A percentile compares a stretch with the other conserved stretches of the same genome.
Conservation (phyloP, 2,113 vertebrate species). For the Phylloscopus trochiloides region DNA sequence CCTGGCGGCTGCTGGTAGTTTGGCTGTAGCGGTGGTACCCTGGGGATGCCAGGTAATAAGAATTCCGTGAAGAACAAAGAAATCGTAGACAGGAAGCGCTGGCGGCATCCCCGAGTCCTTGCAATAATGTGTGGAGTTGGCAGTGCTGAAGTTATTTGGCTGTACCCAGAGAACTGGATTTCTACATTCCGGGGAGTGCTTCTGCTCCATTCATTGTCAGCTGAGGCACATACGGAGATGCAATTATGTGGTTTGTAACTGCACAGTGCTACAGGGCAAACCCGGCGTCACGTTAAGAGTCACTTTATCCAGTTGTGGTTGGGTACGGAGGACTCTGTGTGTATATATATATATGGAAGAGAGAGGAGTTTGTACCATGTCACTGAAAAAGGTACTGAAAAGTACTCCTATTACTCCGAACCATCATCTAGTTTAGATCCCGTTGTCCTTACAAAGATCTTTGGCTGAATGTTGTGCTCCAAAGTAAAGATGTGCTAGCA, state of each 20-base stretch:
- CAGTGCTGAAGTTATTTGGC: neutral
- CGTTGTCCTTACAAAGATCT: neutral
- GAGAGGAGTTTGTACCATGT: neutral
- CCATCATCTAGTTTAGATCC: neutral
- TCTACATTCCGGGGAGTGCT: fast-evolving
- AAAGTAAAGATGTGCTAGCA: neutral
- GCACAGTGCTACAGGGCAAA: neutral
- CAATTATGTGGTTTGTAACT: neutral
- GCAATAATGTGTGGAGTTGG: neutral
- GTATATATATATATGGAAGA: neutral
- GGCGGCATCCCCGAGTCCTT: neutral
- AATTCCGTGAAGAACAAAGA: neutral
- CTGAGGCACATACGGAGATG: neutral
- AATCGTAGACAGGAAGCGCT: neutral
- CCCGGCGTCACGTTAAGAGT: neutral
- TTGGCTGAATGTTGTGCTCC: neutral
- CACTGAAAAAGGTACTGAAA: neutral
- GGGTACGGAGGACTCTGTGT: neutral
- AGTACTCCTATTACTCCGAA: neutral
- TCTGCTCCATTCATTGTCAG: neutral
- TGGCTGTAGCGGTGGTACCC: neutral
- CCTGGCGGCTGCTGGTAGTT: neutral
- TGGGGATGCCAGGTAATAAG: neutral
- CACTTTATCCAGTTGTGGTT: neutral
- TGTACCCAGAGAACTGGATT: neutral